A percentile compares a stretch with the other conserved stretches of the same genome.
Evolutionary conservation across 2,888 invertebrate species (phyloP).

Genomic region (Gymnocheta viridis): DNA sequence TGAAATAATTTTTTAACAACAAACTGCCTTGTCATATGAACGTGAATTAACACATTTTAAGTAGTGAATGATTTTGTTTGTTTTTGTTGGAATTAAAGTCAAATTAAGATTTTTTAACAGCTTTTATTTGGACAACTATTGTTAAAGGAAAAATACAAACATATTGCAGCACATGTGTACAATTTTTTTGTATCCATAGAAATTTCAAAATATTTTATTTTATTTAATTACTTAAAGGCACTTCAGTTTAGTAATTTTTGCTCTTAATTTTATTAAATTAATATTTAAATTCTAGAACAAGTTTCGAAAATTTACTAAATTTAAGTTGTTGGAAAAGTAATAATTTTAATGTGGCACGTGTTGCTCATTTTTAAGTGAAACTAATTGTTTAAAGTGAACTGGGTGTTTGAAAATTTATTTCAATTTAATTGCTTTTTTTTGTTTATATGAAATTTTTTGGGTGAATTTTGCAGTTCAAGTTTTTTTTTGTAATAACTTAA

Average conservation of each 20-base stretch:
- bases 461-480: no score
- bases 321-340: background rate
- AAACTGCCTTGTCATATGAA: constrained; percentile 32
- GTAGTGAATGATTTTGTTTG: no score
- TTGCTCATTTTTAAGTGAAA: background rate
- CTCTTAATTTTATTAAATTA: background rate
- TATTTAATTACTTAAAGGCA: background rate
- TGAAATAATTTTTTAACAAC: constrained; percentile 32
- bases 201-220: background rate
- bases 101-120: constrained; percentile 42
- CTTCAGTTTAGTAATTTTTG: background rate
- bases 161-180: background rate
- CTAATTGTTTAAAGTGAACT: background rate
- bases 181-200: background rate
- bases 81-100: constrained; percentile 22
- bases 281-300: background rate
- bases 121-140: background rate
- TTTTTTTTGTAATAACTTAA: no score
- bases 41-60: constrained; percentile 22
- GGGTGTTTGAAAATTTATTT: background rate
- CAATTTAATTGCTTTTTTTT: background rate
- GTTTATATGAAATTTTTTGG: background rate
- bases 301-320: no score
- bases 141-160: background rate
- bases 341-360: background rate